Base-by-base conservation (phyloP, 2,797 vertebrate species). In the Thalassophryne amazonica region DNA sequence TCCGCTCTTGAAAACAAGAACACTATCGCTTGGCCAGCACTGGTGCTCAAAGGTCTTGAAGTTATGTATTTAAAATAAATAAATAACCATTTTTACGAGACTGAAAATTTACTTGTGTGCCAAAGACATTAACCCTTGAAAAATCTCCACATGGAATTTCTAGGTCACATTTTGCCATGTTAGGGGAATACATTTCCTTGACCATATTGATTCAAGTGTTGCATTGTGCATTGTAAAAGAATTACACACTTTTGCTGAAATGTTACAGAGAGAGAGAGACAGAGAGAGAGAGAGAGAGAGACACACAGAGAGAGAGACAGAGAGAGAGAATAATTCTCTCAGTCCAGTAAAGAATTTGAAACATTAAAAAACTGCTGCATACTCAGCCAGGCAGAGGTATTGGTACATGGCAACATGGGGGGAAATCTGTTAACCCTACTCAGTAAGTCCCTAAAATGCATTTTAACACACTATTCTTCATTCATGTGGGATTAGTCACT, bases 81-180 rank as follows among this genome's bases (percentile, higher is more conserved):
- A n/a, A n/a, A n/a, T n/a, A n/a, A n/a, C n/a, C n/a, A n/a, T n/a
- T n/a, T n/a, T n/a, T n/a, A n/a, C n/a, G n/a, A n/a, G n/a, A n/a
- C 28, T 36, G 2, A 42, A 32, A 60, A 4, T 4, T 20, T 17
- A 16, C 33, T 7, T 65, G 21, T 5, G 7, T 54, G 18, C 43
- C 37, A 50, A 34, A 29, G 40, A 38, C 7, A 30, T 6, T 28
- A 48, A 61, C 3, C n/a, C 6, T 7, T 9, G 7, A 58, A 45
- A 54, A 42, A 47, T 18, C 11, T 46, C 30, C 40, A 18, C 10
- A 19, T 51, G 49, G 41, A 40, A 61, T 62, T 78, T 79, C 49
- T 81, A 58, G 60, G 67, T 74, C 61, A 80, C 32, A 74, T 67
- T 76, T 61, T 27, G 64, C 2, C 2, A 1, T 24, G 22, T 14